These are phyloP conservation scores for Buathra laborator DNA, from an alignment of 2,888 invertebrate genomes.

Conservation along the genomic window DNA sequence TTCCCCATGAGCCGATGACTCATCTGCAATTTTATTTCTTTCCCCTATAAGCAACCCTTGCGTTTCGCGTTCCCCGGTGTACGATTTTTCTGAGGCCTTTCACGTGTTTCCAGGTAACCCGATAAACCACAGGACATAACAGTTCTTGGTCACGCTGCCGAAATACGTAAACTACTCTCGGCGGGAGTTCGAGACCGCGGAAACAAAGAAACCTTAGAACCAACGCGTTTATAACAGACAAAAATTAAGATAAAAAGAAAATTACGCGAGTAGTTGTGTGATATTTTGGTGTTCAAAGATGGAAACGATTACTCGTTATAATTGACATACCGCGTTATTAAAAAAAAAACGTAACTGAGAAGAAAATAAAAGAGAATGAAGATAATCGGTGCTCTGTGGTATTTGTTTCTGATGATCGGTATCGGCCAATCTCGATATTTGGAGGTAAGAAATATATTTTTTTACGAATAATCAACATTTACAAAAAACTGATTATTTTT, in stretches of 20 bases:
- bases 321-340: constrained; percentile 20
- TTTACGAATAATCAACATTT: constrained; percentile 1
- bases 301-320: constrained; percentile 18
- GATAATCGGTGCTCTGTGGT: constrained; percentile 43
- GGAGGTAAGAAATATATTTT: constrained; percentile 75
- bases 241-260: constrained; percentile 26
- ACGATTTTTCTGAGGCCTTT: not conserved
- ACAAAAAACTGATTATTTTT: not conserved
- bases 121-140: constrained; percentile 23
- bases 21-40: constrained; percentile 36
- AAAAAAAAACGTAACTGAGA: constrained; percentile 14
- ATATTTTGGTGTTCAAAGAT: constrained; percentile 40
- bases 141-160: constrained; percentile 50
- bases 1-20: constrained; percentile 47
- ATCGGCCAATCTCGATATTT: constrained; percentile 74
- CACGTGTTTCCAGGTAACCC: not conserved
- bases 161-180: constrained; percentile 27
- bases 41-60: constrained; percentile 36
- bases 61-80: constrained; percentile 2
- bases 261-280: not conserved
- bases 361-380: constrained; percentile 58
- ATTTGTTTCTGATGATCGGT: constrained; percentile 49
- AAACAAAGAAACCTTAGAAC: constrained; percentile 12
- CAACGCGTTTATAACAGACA: not conserved
- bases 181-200: not conserved